Evolutionary conservation across 2,888 invertebrate genomes (phyloP).

Genomic region (Trachelus iudaicus): DNA sequence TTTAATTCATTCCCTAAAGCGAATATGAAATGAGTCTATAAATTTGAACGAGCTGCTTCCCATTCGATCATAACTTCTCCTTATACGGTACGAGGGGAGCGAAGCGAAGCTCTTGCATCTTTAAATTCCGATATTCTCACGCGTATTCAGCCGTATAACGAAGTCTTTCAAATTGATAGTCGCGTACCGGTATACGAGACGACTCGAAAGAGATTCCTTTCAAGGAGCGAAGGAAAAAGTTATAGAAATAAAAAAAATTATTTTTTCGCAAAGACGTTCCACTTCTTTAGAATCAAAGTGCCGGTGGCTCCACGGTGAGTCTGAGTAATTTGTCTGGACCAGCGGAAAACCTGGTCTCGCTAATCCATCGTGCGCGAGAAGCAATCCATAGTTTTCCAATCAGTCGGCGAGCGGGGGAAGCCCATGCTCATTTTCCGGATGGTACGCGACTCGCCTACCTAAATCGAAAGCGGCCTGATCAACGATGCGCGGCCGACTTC

Average conservation of each 20-base stretch:
- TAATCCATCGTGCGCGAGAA: slow-evolving; percentile 50
- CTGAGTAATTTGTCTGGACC: slow-evolving; percentile 2
- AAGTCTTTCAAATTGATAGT: not conserved
- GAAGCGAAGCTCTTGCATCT: not conserved
- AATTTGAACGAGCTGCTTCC: slow-evolving; percentile 33
- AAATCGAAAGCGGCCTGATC: slow-evolving; percentile 50
- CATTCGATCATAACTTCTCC: slow-evolving; percentile 4
- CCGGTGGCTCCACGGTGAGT: not conserved
- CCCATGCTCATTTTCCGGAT: slow-evolving; percentile 51
- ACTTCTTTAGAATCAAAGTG: not conserved
- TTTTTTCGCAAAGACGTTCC: not conserved
- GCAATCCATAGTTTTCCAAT: slow-evolving; percentile 60
- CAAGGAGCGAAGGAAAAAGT: not conserved
- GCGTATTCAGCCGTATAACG: not conserved
- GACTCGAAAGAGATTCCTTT: not conserved
- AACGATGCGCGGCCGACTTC: slow-evolving; percentile 17
- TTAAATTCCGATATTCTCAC: not conserved
- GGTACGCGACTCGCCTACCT: slow-evolving; percentile 55
- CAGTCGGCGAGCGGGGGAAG: slow-evolving; percentile 44
- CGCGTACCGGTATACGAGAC: not conserved
- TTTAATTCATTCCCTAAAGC: slow-evolving; percentile 34
- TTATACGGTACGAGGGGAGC: not conserved
- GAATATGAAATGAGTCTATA: slow-evolving; percentile 35
- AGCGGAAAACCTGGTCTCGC: not conserved
- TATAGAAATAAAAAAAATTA: not conserved